Evolutionary conservation across 2,797 vertebrate genomes (phyloP), one percentile per base, ranked within the genome.

Genomic region (Pampus argenteus): DNA sequence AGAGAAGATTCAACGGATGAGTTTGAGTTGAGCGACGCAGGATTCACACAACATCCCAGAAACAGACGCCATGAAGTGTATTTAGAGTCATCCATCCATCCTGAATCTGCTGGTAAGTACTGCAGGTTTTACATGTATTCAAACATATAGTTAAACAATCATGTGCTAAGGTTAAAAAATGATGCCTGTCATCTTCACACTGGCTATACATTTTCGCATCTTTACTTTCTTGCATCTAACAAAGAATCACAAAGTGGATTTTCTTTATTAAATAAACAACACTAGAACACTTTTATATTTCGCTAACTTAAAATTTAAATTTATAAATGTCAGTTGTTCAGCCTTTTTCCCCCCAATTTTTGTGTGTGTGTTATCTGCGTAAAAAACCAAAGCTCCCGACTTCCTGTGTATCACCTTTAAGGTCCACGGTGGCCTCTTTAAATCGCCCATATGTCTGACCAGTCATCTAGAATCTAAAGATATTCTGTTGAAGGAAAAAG

Each of bases 1-100:
- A 15, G 61, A 36, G 89, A 89, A 6, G 83, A 76, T 22, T 87
- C 86, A 1, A 56, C 71, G 0, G 89, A 87, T 7, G 86, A 86
- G 26, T 84, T 79, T 0, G 88, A 92, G 10, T 75, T 75, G 45
- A 76, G 81, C 1, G 63, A 73, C 15, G 0, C 66, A 0, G 75
- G 71, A 64, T 79, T 25, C 25, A 47, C 71, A 3, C 83, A 29
- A 6, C 26, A 23, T 3, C 60, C 44, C 0, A 42, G 45, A 40
- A 67, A 64, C 48, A 23, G 65, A 34, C 17, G 20, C 11, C 63
- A 57, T 0, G 47, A 59, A 0, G 59, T 26, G 42, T 76, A 60
- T 15, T 22, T 69, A 26, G 78, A 80, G 8, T 64, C 81, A 0
- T 22, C 68, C 17, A 15, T 72, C 14, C 74, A 74, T 26, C 60